Evolutionary conservation across 1,140 invertebrate species (phyloP), one percentile per base, ranked within the genome.

Genomic region (Saxidomus purpurata): DNA sequence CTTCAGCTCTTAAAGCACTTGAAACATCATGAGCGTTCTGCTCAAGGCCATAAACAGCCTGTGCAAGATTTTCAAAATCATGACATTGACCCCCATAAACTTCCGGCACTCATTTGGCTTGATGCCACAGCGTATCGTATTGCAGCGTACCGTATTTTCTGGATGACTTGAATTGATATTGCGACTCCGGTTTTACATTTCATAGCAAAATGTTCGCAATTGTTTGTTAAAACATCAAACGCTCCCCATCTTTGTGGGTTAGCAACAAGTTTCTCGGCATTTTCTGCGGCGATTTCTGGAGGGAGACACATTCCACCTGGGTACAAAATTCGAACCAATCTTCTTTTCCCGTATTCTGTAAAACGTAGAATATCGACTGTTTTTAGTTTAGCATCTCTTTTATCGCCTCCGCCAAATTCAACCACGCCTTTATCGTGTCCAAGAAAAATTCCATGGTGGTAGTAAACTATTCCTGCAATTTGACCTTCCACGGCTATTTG

Each of bases 201-300:
- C 0, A 34, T 79, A 4, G 85, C 85, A 63, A 87, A 87, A 49
- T 87, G 85, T 36, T 87, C 85, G 34, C 85, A 87, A 52, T 87
- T 87, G 40, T 87, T 87, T 31, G 28, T 43, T 11, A 80, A 0
- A 11, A 67, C 0, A 52, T 87, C 47, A n/a, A 49, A 87, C 36
- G 76, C 0, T 11, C 76, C 59, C 76, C 76, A 87, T 0, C 19
- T 22, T 13, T 22, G 6, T 15, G 74, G 76, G 9, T 80, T 59
- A 17, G 6, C 47, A 22, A 63, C 59, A 9, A 87, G 25, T 28
- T 28, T 28, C 43, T 87, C 28, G 0, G 85, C 85, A n/a, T 63
- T 80, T 19, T 19, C 13, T 34, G 76, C 85, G 1, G 63, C 59
- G 0, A 15, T 31, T 19, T 79, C 85, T 0, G 59, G 52, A 47